These are phyloP conservation scores for Caenorhabditis auriculariae DNA, from an alignment of 2,888 invertebrate genomes.

Conservation along the genomic window DNA sequence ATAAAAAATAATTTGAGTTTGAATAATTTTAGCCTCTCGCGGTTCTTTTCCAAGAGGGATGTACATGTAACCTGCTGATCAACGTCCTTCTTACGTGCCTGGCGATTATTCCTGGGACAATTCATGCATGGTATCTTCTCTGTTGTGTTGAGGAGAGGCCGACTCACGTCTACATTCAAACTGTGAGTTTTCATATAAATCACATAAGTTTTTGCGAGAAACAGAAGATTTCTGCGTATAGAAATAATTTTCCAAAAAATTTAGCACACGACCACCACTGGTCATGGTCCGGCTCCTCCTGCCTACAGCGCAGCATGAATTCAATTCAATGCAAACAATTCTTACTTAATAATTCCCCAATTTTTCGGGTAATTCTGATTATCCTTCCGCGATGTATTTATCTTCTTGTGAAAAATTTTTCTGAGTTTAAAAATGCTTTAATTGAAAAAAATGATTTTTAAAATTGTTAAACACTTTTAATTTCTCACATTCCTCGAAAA, in stretches of 20 bases:
- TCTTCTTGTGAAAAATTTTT: too few species aligned
- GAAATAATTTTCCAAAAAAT: too few species aligned
- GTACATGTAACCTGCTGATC: conserved; percentile 19
- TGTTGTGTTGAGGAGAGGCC: conserved; percentile 20
- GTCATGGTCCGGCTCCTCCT: conserved; percentile 27
- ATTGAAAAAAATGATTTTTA: too few species aligned
- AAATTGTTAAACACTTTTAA: too few species aligned
- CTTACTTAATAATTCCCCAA: background rate
- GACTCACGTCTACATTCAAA: conserved; percentile 20
- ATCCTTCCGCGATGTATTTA: too few species aligned
- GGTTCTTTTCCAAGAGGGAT: conserved; percentile 26
- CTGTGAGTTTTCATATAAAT: conserved; percentile 10
- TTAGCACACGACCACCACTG: too few species aligned
- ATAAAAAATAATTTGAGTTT: background rate
- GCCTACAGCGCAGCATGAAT: conserved; percentile 7
- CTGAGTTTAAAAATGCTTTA: too few species aligned
- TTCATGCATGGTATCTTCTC: conserved; percentile 29
- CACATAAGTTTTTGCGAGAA: conserved; percentile 6
- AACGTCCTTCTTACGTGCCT: conserved; percentile 22
- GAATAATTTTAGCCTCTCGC: conserved; percentile 30
- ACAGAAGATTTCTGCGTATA: conserved; percentile 3
- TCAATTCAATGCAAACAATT: background rate
- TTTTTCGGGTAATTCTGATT: background rate
- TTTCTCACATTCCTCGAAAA: too few species aligned
- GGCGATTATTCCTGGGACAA: conserved; percentile 19